Evolutionary conservation across 2,797 vertebrate genomes (phyloP).

Genomic region (Esox masquinongy): DNA sequence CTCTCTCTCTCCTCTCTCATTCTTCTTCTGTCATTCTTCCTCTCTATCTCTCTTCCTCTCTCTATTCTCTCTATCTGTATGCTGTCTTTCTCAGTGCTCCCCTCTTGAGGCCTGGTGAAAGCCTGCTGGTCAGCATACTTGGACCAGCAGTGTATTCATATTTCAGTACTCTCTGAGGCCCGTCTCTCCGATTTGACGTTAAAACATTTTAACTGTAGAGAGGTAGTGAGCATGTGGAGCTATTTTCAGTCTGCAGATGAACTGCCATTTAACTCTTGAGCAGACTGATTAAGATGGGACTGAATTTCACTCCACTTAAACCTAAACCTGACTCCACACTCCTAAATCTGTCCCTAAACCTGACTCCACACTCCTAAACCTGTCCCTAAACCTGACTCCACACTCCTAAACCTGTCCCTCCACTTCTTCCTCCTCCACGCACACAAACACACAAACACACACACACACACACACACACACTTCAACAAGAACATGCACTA

Average conservation of each 20-base stretch:
- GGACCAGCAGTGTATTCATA: constrained; percentile 13
- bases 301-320: neutral
- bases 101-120: constrained; percentile 18
- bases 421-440: too few species aligned
- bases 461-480: neutral
- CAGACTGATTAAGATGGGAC: neutral
- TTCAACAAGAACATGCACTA: neutral
- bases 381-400: neutral
- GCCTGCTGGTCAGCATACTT: constrained; percentile 31
- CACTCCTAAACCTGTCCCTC: too few species aligned
- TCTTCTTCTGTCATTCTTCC: neutral
- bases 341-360: constrained; percentile 3
- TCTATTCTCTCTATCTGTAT: constrained; percentile 10
- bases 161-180: constrained; percentile 13
- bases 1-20: neutral
- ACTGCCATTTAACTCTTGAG: constrained; percentile 12
- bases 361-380: constrained; percentile 11
- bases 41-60: neutral
- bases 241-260: constrained; percentile 17
- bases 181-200: neutral
- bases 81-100: constrained; percentile 17
- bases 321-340: constrained; percentile 2
- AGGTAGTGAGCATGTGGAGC: neutral
- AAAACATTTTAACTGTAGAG: constrained; percentile 14
- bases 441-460: neutral